Base-by-base conservation (phyloP, 2,797 vertebrate species). In the Eidolon dupreanum region DNA sequence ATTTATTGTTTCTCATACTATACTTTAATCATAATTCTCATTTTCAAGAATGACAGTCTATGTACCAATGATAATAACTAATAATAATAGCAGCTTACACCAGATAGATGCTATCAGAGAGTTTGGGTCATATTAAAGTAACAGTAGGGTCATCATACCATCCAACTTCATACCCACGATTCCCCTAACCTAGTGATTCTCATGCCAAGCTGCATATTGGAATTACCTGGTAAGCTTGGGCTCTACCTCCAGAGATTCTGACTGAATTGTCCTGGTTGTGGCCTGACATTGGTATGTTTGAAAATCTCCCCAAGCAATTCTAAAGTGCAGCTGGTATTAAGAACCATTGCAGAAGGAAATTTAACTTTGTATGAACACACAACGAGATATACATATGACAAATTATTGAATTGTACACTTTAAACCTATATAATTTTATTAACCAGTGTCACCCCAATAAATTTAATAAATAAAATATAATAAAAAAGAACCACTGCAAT, bases 11-110 rank as follows among this genome's bases (percentile, higher is more conserved):
- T 94, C 20, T 61, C n/a, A 79, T 53, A 53, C 43, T 28, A 49
- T 68, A 86, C 17, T 70, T 82, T 43, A 85, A 59, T 71, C 10
- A 65, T 57, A 90, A 31, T 31, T 90, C 33, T 94, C n/a, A 6
- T 85, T 97, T 92, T 71, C 51, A 82, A 97, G 41, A 96, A 57
- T 70, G 28, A 92, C 41, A 90, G 9, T 36, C 46, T 43, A 11
- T 70, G 43, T 61, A 49, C 20, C 28, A 59, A n/a, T 74, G 90
- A 55, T 28, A 78, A 73, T 84, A 84, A 53, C 20, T 71, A 43
- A 61, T 88, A 66, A 65, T 19, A 61, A 65, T 19, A 49, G 9
- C 61, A 77, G 41, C 24, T 92, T 61, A 26, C n/a, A 36, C 28
- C 73, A 16, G 31, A n/a, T 87, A 92, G 65, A 6, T 46, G 33